Percentiles rank a stretch among this genome's conserved stretches.
Conservation (phyloP, 2,797 vertebrate genomes). For the Galago senegalensis region DNA sequence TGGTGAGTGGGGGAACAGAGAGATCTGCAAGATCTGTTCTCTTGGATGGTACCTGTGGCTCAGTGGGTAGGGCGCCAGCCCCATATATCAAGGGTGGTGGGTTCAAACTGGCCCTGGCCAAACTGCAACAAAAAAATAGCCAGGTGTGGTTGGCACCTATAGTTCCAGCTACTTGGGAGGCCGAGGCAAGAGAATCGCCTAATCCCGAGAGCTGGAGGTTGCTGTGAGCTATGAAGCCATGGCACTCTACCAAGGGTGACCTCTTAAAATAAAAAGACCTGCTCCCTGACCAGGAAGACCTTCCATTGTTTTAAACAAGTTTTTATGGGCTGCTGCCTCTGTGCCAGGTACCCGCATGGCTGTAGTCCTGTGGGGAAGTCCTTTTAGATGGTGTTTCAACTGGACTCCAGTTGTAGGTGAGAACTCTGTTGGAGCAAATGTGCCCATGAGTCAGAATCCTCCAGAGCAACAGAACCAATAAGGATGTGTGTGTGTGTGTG, state of each 20-base stretch:
- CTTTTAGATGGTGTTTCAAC: not conserved
- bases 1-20: not conserved
- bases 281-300: not conserved
- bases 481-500: not conserved
- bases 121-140: too few species aligned
- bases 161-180: too few species aligned
- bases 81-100: too few species aligned
- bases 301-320: not conserved
- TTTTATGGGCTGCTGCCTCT: not conserved
- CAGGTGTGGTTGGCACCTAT: too few species aligned
- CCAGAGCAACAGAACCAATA: not conserved
- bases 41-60: not conserved
- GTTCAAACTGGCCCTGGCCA: too few species aligned
- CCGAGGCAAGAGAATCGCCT: too few species aligned
- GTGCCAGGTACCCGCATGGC: not conserved
- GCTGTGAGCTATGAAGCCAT: too few species aligned
- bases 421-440: not conserved
- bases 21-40: not conserved
- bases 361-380: not conserved
- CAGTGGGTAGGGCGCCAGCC: too few species aligned
- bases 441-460: not conserved
- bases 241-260: too few species aligned
- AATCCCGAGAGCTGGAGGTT: too few species aligned
- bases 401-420: not conserved
- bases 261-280: not conserved